These are phyloP conservation scores for Nematostella vectensis DNA, from an alignment of 92 coral and sea anemone genomes.

Conservation along the genomic window DNA sequence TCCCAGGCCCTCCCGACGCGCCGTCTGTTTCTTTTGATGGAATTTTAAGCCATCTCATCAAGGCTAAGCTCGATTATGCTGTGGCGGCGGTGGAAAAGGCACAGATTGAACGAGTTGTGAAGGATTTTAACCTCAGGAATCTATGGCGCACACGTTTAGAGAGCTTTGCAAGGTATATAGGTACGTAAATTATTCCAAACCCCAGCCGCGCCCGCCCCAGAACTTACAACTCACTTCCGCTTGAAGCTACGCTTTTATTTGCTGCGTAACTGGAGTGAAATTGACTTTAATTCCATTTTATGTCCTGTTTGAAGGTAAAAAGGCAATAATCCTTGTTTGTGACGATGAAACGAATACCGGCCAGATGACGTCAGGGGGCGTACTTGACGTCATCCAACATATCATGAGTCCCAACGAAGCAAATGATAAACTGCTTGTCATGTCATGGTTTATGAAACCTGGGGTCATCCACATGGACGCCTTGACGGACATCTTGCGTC, in stretches of 20 bases:
- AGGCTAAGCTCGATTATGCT: slow-evolving; percentile 1
- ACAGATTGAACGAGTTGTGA: background rate
- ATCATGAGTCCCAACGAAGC: background rate
- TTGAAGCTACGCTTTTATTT: no score
- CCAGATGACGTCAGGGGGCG: background rate
- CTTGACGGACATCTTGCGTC: background rate
- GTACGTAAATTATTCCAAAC: no score
- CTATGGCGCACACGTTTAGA: no score
- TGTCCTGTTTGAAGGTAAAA: no score
- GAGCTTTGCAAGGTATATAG: no score
- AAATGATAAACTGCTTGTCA: background rate
- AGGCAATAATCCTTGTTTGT: background rate
- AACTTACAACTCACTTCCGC: no score
- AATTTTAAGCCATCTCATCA: background rate
- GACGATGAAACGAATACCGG: background rate
- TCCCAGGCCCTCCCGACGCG: no score
- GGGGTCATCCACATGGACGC: background rate
- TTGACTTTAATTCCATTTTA: no score
- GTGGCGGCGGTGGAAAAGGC: slow-evolving; percentile 8
- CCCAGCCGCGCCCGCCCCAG: no score
- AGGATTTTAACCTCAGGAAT: no score
- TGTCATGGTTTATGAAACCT: slow-evolving; percentile 14
- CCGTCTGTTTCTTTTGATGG: background rate
- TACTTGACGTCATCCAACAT: no score
- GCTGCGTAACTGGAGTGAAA: no score